phyloP scores from a whole-genome alignment of 2,888 invertebrate species.

The Sarcophaga rosellei region DNA sequence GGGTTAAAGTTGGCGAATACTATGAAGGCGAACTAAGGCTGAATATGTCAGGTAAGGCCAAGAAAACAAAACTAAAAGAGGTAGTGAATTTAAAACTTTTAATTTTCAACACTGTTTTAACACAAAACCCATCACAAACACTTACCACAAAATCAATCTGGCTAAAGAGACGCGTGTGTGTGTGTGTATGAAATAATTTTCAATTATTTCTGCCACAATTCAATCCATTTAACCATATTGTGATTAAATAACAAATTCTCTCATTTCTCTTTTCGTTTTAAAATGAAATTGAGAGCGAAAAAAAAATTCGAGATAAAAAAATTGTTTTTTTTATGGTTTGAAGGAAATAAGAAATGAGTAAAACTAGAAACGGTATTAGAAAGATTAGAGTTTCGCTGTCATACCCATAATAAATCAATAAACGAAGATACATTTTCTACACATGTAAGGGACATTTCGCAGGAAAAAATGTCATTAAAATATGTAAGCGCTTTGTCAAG shows the following conservation, averaged over 20 bases:
- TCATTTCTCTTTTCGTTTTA: neutral
- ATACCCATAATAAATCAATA: slow-evolving; percentile 50
- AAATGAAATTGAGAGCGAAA: neutral
- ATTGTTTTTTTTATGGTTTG: neutral
- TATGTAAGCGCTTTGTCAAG: too few species aligned
- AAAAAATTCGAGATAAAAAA: neutral
- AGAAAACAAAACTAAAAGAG: neutral
- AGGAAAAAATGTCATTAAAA: too few species aligned
- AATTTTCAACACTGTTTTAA: neutral
- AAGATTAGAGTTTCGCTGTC: slow-evolving; percentile 50
- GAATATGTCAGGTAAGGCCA: slow-evolving; percentile 87
- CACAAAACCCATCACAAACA: neutral
- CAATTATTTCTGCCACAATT: slow-evolving; percentile 4
- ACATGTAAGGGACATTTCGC: neutral
- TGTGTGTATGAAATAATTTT: neutral
- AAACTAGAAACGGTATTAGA: slow-evolving; percentile 36
- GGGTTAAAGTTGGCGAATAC: slow-evolving; percentile 94
- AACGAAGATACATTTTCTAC: slow-evolving; percentile 12
- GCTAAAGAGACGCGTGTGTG: neutral
- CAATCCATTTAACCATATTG: slow-evolving; percentile 40
- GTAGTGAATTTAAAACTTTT: too few species aligned
- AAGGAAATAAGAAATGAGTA: neutral
- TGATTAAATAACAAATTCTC: slow-evolving; percentile 23
- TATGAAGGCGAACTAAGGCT: slow-evolving; percentile 90
- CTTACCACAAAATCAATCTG: too few species aligned